These are phyloP conservation scores for Nineta flava DNA, from an alignment of 2,888 invertebrate genomes.

Conservation along the genomic window DNA sequence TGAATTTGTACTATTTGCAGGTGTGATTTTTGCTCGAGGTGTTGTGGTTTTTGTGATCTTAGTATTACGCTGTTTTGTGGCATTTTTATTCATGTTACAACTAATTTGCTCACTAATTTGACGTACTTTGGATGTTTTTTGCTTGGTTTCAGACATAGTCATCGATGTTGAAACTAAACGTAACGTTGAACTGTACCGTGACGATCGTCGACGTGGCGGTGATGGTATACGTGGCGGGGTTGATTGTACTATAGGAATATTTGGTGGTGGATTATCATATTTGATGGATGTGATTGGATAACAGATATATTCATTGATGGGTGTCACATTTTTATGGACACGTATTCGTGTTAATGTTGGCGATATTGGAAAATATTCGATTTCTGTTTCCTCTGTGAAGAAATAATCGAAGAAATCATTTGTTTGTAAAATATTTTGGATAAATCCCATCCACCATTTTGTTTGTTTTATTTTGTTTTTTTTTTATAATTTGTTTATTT, in stretches of 20 bases:
- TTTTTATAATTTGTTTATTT: too few relatives aligned
- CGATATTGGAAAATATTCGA: conserved; percentile 70
- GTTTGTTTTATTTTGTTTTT: too few relatives aligned
- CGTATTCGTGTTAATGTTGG: conserved; percentile 66
- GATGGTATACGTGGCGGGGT: conserved; percentile 34
- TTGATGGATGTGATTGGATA: conserved; percentile 36
- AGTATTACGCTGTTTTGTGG: conserved; percentile 18
- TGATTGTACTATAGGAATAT: conserved; percentile 15
- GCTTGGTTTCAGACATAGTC: conserved; percentile 11
- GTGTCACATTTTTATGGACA: conserved; percentile 47
- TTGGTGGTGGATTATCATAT: conserved; percentile 32
- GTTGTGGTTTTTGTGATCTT: conserved; percentile 22
- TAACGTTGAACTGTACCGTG: conserved; percentile 53
- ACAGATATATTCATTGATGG: conserved; percentile 39
- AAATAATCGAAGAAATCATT: conserved; percentile 10
- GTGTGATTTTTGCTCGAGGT: conserved; percentile 24
- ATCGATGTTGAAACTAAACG: conserved; percentile 39
- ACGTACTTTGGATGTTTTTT: conserved; percentile 36
- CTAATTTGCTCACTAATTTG: conserved; percentile 45
- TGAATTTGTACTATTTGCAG: conserved; percentile 23
- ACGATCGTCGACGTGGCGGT: conserved; percentile 60
- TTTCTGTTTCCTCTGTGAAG: conserved; percentile 59
- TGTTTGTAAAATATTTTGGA: too few relatives aligned
- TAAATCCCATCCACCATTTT: not conserved
- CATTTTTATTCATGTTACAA: conserved; percentile 32